phyloP scores from a whole-genome alignment of 2,113 vertebrate species.

The Haliaeetus leucogaster region DNA sequence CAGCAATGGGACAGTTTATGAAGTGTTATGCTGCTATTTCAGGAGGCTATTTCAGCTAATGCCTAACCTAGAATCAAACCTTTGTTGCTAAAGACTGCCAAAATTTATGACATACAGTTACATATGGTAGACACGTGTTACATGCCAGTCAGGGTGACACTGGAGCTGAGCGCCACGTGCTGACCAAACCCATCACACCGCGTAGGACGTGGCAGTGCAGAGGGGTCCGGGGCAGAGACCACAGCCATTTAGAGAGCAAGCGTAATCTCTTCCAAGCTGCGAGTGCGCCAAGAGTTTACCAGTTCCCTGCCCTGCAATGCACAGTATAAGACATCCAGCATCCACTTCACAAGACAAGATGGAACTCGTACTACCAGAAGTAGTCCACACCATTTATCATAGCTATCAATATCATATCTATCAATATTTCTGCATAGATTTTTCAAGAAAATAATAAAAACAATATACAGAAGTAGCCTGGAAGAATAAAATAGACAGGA shows the following conservation, averaged over 20 bases:
- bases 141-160: too few relatives aligned
- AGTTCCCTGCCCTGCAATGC: not conserved
- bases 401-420: not conserved
- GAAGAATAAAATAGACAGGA: not conserved
- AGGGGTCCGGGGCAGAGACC: not conserved
- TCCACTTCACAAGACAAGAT: not conserved
- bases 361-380: not conserved
- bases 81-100: not conserved
- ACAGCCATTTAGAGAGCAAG: not conserved
- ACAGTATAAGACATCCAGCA: rapidly evolving
- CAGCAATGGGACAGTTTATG: not conserved
- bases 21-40: not conserved
- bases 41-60: not conserved
- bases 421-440: not conserved
- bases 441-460: not conserved
- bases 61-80: not conserved
- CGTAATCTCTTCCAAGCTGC: not conserved
- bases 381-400: too few relatives aligned
- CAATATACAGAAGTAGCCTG: not conserved
- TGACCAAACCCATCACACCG: not conserved
- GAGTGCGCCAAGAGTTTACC: not conserved
- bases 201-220: not conserved
- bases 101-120: not conserved
- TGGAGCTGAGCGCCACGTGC: rapidly evolving
- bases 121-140: not conserved